A percentile compares a stretch with the other conserved stretches of the same genome.
Evolutionary conservation across 2,113 vertebrate genomes (phyloP).

Genomic region (Tachycineta bicolor): DNA sequence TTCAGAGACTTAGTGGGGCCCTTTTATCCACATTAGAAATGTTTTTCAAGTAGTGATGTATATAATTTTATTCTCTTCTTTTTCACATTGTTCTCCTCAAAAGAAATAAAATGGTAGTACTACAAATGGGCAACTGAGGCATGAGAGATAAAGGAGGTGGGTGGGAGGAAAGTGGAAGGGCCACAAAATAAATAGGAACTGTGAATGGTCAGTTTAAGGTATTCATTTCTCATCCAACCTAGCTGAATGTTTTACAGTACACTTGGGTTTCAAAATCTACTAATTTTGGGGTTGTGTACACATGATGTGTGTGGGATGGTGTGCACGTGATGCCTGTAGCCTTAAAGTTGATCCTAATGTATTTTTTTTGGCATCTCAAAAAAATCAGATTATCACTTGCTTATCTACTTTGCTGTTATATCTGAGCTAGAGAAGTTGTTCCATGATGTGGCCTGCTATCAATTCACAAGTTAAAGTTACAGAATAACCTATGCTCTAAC

Average conservation of each 20-base stretch:
- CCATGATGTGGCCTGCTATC: background rate
- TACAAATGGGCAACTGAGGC: background rate
- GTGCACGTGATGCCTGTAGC: background rate
- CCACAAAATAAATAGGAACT: background rate
- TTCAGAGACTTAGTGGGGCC: background rate
- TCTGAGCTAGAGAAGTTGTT: background rate
- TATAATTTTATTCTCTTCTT: background rate
- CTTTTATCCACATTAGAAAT: background rate
- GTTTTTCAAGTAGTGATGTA: background rate
- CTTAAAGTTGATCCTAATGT: background rate
- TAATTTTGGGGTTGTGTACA: background rate
- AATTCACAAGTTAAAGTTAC: background rate
- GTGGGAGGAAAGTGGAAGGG: rapidly evolving
- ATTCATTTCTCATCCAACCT: background rate
- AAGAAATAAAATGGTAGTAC: background rate
- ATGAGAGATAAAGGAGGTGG: background rate
- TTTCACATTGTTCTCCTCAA: background rate
- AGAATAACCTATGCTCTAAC: background rate
- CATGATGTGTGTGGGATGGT: background rate
- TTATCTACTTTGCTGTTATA: background rate
- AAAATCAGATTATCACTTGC: background rate
- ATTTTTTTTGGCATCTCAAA: background rate
- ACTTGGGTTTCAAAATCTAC: background rate
- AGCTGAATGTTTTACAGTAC: background rate
- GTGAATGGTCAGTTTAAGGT: background rate